phyloP scores from a whole-genome alignment of 2,888 invertebrate genomes.

The Amiota communis region DNA sequence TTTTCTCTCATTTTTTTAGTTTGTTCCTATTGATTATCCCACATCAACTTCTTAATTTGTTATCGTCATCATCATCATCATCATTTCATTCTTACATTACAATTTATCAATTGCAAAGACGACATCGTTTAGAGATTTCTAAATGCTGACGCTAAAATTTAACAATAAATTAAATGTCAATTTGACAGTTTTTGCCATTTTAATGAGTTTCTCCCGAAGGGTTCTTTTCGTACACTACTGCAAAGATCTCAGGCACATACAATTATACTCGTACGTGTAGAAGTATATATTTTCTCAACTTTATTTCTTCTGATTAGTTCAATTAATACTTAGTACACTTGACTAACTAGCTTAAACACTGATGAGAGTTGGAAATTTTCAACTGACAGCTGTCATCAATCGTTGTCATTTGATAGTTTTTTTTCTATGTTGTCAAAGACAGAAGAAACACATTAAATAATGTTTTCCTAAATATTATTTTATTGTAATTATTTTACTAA shows the following conservation, averaged over 20 bases:
- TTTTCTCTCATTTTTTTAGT: neutral
- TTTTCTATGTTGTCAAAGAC: conserved; percentile 39
- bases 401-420: conserved; percentile 47
- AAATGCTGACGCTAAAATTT: no score
- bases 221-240: conserved; percentile 32
- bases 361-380: conserved; percentile 17
- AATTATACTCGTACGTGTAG: neutral
- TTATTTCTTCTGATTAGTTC: neutral
- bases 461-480: conserved; percentile 20
- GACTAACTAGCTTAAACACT: conserved; percentile 27
- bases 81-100: neutral
- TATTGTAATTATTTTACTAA: conserved; percentile 64
- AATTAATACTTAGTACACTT: neutral
- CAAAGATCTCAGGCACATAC: neutral
- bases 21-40: neutral
- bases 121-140: neutral
- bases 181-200: conserved; percentile 46
- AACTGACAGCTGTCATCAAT: conserved; percentile 25
- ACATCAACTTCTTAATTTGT: neutral
- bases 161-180: conserved; percentile 22
- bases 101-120: neutral
- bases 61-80: conserved; percentile 6
- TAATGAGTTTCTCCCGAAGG: conserved; percentile 59
- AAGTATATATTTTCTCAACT: neutral
- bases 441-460: conserved; percentile 50